Conservation (phyloP, 2,888 invertebrate species). For the Hecatera dysodea region DNA sequence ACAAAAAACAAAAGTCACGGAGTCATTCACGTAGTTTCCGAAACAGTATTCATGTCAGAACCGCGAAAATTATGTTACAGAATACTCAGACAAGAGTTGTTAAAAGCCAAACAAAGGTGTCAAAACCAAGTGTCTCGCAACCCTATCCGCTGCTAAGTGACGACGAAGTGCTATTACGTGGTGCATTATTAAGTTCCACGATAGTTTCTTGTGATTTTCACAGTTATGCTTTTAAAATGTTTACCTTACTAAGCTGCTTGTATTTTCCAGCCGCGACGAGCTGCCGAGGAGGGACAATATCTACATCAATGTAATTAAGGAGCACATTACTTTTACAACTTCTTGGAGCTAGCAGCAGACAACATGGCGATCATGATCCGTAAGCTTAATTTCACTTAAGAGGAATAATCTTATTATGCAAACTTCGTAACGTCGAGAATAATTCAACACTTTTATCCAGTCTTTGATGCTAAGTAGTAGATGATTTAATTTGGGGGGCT, state of each 20-base stretch:
- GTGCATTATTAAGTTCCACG: slow-evolving; percentile 42
- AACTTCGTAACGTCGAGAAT: background rate
- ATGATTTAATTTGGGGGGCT: too few relatives aligned
- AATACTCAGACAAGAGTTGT: background rate
- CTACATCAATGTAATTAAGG: slow-evolving; percentile 55
- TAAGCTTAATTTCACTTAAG: slow-evolving; percentile 42
- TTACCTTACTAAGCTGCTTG: slow-evolving; percentile 10
- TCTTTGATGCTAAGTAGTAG: background rate
- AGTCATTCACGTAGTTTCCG: background rate
- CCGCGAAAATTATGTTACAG: background rate
- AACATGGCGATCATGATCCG: slow-evolving; percentile 75
- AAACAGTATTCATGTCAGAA: background rate
- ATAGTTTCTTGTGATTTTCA: slow-evolving; percentile 28
- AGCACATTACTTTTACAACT: slow-evolving; percentile 27
- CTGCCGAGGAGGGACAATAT: slow-evolving; percentile 38
- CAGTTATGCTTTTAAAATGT: slow-evolving; percentile 14
- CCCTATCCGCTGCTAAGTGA: slow-evolving; percentile 37
- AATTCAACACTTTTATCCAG: background rate
- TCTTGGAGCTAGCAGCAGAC: slow-evolving; percentile 36
- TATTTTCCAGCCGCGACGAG: slow-evolving; percentile 56
- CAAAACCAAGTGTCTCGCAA: slow-evolving; percentile 2
- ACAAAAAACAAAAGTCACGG: too few relatives aligned
- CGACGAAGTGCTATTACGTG: slow-evolving; percentile 31
- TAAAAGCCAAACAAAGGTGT: slow-evolving; percentile 8
- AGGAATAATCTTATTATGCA: background rate